Evolutionary conservation across 2,797 vertebrate genomes (phyloP).

Genomic region (Sparus aurata): DNA sequence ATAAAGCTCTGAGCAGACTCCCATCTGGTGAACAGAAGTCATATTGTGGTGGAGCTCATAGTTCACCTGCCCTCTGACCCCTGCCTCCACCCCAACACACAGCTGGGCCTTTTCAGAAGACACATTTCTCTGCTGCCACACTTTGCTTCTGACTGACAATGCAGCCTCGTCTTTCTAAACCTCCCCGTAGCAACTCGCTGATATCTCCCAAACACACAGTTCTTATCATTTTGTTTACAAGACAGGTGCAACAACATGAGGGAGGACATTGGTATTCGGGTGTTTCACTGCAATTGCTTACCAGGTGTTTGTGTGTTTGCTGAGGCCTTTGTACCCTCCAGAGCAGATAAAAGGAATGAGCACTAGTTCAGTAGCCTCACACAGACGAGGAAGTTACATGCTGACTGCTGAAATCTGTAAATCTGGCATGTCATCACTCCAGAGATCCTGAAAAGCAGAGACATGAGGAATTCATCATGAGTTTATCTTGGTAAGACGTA

Average conservation of each 20-base stretch:
- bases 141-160: constrained; percentile 23
- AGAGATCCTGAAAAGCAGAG: constrained; percentile 41
- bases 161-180: constrained; percentile 11
- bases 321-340: constrained; percentile 82
- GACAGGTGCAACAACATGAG: constrained; percentile 12
- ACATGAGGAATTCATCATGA: constrained; percentile 76
- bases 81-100: constrained; percentile 38
- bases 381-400: constrained; percentile 38
- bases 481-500: constrained; percentile 81
- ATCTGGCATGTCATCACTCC: constrained; percentile 12
- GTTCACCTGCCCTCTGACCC: constrained; percentile 61
- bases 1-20: constrained; percentile 6
- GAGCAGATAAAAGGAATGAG: constrained; percentile 75
- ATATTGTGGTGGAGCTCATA: constrained; percentile 13
- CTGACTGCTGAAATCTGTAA: constrained; percentile 25
- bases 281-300: constrained; percentile 24
- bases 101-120: constrained; percentile 51
- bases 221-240: constrained; percentile 16
- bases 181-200: not conserved
- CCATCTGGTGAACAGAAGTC: constrained; percentile 36
- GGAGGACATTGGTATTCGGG: constrained; percentile 36
- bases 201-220: not conserved
- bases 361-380: constrained; percentile 36
- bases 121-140: constrained; percentile 18
- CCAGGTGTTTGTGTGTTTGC: constrained; percentile 54